Base-by-base conservation (phyloP, 2,797 vertebrate genomes). In the Pseudochirops corinnae region DNA sequence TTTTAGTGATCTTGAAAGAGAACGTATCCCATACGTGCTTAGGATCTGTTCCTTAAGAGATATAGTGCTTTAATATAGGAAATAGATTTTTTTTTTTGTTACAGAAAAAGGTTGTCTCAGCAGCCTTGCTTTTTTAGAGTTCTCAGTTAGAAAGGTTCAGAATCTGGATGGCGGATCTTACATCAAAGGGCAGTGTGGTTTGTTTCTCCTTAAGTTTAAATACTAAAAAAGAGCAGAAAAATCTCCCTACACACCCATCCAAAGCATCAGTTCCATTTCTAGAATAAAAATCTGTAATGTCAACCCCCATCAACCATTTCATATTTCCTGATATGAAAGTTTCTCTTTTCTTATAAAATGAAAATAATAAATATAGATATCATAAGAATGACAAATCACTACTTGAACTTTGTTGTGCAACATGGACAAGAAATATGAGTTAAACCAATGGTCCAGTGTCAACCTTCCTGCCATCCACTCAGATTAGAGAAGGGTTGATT, bases 161-260 rank as follows among this genome's bases (percentile, higher is more conserved):
- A 87, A 96, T 92, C 57, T 96, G 97, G 93, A 87, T 93, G 92
- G 96, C 95, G 91, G 91, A 97, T 94, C 94, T 98, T 90, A 39
- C 57, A 90, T 96, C 95, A 93, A 98, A 97, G 39, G 95, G 94
- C 56, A 92, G 82, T 94, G n/a, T 97, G 74, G 95, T 97, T 98
- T 97, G 93, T 98, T 98, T 97, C 91, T 96, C 94, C 95, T 96
- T 96, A 93, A 95, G 31, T 93, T 96, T 98, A 95, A 97, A 97
- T 97, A 96, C 93, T 98, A 31, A 96, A 0, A 0, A 95, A 93
- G 97, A 97, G 96, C 98, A 98, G 98, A 98, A 97, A 74, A 46
- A 24, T 24, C n/a, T 39, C 24, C 3, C 24, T 21, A 21, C 16
- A 82, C n/a, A 46, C 39, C 62, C 91, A 97, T 92, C 95, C 60